Percentiles rank a stretch among this genome's conserved stretches.
phyloP scores from a whole-genome alignment of 2,888 invertebrate genomes.

The Thecocarcelia acutangulata region DNA sequence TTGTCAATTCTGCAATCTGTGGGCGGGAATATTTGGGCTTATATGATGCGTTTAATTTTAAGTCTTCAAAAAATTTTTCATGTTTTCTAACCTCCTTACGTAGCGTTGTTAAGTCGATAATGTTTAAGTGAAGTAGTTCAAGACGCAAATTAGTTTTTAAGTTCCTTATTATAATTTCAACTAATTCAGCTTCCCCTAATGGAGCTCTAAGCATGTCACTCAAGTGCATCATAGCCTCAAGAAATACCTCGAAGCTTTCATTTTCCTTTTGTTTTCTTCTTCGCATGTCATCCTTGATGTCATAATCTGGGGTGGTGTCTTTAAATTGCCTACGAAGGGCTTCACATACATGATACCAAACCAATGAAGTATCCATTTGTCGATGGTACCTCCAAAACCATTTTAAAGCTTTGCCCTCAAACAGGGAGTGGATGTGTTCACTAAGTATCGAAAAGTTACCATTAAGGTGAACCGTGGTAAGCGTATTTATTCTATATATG shows the following conservation, averaged over 20 bases:
- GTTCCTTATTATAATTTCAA: neutral
- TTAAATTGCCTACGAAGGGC: too few relatives aligned
- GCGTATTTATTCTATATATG: constrained; percentile 10
- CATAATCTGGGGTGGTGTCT: constrained; percentile 3
- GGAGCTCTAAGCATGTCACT: neutral
- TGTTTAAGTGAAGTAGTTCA: neutral
- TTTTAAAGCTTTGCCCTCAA: too few relatives aligned
- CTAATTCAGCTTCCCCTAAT: neutral
- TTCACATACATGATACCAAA: too few relatives aligned
- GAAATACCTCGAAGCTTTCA: neutral
- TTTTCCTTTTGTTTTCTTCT: constrained; percentile 5
- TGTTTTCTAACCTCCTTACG: neutral
- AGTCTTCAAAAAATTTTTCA: too few relatives aligned
- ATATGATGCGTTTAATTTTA: constrained; percentile 11
- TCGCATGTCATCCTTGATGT: neutral
- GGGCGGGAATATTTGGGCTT: neutral
- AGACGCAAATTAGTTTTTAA: neutral
- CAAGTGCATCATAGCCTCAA: neutral
- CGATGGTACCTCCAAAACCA: constrained; percentile 13
- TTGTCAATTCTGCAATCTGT: neutral
- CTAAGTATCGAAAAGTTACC: constrained; percentile 11
- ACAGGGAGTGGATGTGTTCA: too few relatives aligned
- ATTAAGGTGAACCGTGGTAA: neutral
- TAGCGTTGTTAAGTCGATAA: neutral
- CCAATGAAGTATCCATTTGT: too few relatives aligned